A percentile compares a stretch with the other conserved stretches of the same genome.
Evolutionary conservation across 1,140 invertebrate genomes (phyloP).

Genomic region (Cataglyphis hispanica): DNA sequence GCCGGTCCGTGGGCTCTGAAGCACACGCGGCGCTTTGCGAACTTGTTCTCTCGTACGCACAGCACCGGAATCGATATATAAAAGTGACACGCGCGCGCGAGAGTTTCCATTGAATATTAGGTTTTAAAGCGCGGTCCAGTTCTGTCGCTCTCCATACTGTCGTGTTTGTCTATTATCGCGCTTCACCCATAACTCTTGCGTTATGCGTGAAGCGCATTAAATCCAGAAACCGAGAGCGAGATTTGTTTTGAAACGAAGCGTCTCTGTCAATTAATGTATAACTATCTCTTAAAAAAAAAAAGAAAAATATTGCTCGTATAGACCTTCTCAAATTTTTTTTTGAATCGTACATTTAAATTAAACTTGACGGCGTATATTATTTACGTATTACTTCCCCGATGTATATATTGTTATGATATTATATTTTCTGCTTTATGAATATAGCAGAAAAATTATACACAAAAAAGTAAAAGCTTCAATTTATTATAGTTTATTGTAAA

Average conservation of each 20-base stretch:
- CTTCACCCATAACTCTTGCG: background rate
- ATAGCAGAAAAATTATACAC: background rate
- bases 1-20: conserved; percentile 46
- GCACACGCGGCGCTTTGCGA: conserved; percentile 52
- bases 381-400: background rate
- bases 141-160: conserved; percentile 66
- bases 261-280: background rate
- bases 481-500: background rate
- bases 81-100: conserved; percentile 67
- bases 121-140: conserved; percentile 73
- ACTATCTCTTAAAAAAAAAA: background rate
- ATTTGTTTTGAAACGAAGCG: conserved; percentile 20
- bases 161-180: conserved; percentile 52
- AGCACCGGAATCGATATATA: conserved; percentile 67
- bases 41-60: conserved; percentile 53
- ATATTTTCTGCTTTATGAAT: background rate
- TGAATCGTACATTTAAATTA: background rate
- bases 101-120: conserved; percentile 62
- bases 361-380: background rate
- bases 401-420: background rate
- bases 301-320: background rate
- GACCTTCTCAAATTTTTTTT: background rate
- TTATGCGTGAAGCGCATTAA: conserved; percentile 1
- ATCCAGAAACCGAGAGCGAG: conserved; percentile 1
- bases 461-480: background rate